phyloP scores from a whole-genome alignment of 2,888 invertebrate genomes.

The Eupithecia abbreviata region DNA sequence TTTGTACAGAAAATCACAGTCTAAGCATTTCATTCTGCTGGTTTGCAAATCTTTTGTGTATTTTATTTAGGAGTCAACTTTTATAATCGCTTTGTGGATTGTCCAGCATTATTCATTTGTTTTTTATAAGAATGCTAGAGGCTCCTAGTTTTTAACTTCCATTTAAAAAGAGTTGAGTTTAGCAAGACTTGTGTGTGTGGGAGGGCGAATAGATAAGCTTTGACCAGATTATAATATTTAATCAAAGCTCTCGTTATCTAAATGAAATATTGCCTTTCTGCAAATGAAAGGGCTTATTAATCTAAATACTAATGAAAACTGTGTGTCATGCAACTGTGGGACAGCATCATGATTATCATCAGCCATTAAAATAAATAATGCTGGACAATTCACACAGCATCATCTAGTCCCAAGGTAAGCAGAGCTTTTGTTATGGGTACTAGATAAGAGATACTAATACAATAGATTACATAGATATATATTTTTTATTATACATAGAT shows the following conservation, averaged over 20 bases:
- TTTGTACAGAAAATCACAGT: conserved; percentile 24
- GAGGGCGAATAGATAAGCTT: conserved; percentile 3
- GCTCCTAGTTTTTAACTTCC: not conserved
- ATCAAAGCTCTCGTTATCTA: conserved; percentile 24
- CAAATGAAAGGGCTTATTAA: not conserved
- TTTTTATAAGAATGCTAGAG: not conserved
- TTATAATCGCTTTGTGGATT: not conserved
- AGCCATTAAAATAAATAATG: not conserved
- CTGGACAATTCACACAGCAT: too few relatives aligned
- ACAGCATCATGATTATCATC: not conserved
- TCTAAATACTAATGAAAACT: conserved; percentile 1
- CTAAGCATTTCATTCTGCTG: conserved; percentile 7
- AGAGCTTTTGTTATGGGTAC: too few relatives aligned
- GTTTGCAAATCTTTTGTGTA: not conserved
- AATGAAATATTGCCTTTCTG: conserved; percentile 14
- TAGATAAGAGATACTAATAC: too few relatives aligned
- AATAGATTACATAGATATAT: too few relatives aligned
- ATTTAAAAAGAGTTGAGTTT: not conserved
- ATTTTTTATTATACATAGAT: too few relatives aligned
- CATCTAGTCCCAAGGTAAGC: too few relatives aligned
- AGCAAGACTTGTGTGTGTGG: not conserved
- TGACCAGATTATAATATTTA: conserved; percentile 10
- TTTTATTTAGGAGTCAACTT: not conserved
- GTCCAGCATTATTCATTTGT: not conserved
- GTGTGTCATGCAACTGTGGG: not conserved